These are phyloP conservation scores for Drosophila nikananu DNA, from an alignment of 1,140 invertebrate genomes.

Conservation along the genomic window DNA sequence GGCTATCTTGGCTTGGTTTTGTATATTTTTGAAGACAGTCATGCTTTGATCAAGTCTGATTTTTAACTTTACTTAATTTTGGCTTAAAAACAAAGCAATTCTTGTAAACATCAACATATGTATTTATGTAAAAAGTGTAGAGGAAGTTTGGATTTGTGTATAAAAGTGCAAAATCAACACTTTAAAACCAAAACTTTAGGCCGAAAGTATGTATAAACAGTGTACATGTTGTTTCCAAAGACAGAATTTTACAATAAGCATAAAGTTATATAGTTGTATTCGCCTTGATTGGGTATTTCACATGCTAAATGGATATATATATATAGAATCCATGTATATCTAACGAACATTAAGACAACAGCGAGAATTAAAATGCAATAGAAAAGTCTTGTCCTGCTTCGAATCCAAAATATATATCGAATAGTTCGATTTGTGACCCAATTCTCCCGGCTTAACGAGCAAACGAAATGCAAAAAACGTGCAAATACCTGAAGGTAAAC, in stretches of 20 bases:
- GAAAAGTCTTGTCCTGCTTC: conserved; percentile 53
- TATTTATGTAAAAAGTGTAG: conserved; percentile 1
- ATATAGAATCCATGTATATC: conserved; percentile 16
- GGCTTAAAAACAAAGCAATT: conserved; percentile 27
- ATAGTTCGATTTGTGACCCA: conserved; percentile 40
- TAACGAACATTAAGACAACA: conserved; percentile 57
- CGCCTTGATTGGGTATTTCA: conserved; percentile 17
- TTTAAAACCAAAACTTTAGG: conserved; percentile 32
- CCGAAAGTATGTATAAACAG: conserved; percentile 18
- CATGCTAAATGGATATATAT: conserved; percentile 43
- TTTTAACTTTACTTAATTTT: neutral
- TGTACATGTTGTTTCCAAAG: conserved; percentile 10
- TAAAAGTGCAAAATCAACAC: conserved; percentile 46
- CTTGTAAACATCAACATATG: conserved; percentile 46
- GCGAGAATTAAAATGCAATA: conserved; percentile 41
- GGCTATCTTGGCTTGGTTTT: conserved; percentile 48
- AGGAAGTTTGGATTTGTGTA: neutral
- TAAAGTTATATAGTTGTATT: conserved; percentile 15
- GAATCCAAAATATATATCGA: conserved; percentile 13
- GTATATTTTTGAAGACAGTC: conserved; percentile 26
- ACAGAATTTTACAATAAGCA: conserved; percentile 45
- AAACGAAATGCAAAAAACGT: conserved; percentile 82
- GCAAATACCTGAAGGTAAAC: conserved; percentile 90
- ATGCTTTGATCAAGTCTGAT: conserved; percentile 49
- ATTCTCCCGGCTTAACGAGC: conserved; percentile 58